Evolutionary conservation across 2,797 vertebrate species (phyloP), one percentile per base, ranked within the genome.

Genomic region (Tragopan temminckii): DNA sequence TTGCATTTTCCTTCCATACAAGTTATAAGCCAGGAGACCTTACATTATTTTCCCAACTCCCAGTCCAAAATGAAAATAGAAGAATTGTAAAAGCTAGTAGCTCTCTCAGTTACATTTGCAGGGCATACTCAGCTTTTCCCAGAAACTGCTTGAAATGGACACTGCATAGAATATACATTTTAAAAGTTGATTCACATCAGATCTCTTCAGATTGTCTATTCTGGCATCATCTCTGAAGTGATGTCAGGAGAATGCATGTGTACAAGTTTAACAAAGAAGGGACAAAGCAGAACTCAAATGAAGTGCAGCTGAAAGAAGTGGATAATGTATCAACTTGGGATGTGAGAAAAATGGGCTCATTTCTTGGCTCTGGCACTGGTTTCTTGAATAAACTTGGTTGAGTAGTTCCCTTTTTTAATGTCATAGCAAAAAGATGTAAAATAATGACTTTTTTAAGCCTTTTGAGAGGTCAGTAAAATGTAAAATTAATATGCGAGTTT

Each of bases 391-490:
- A 59, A 52, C 0, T 3, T 33, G 33, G 8, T 12, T 58, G 55
- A 90, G 53, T 55, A 29, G 21, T 72, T 84, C 94, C 80, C 35
- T 38, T 79, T 79, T 76, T 84, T 88, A 72, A 43, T 40, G 12
- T 62, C 11, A 0, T 11, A 66, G 59, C 75, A 79, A 89, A 83
- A 91, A 75, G 69, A 36, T 66, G 23, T 78, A 42, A 75, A 94
- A 81, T 5, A 18, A 45, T 66, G 67, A 72, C 80, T 83, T 94
- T 67, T 80, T 78, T 70, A 75, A 95, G 62, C 45, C 38, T 85
- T 93, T 76, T 8, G 64, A 80, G 77, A 85, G 29, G 46, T 62
- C 72, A 82, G 0, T 80, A 63, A 92, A 81, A 87, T 66, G 21
- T 4, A 58, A 55, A 76, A 87, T 64, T 70, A 77, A 72, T 58